Evolutionary conservation across 1,140 invertebrate species (phyloP).

Genomic region (Argopecten irradians): DNA sequence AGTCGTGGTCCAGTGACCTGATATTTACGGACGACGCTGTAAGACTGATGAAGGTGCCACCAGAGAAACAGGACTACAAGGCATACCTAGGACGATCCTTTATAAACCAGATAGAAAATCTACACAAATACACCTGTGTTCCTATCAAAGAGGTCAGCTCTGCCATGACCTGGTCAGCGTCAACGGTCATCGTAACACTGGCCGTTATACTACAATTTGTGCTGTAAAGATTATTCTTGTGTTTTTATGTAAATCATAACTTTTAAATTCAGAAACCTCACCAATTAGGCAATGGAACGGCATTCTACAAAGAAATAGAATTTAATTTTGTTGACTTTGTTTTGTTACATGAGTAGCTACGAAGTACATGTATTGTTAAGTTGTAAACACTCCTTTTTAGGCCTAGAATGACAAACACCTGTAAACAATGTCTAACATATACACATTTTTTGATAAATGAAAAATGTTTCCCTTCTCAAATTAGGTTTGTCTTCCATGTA

Average conservation of each 20-base stretch:
- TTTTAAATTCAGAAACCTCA: neutral
- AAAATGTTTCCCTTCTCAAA: neutral
- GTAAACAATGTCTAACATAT: neutral
- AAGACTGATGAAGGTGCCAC: conserved; percentile 65
- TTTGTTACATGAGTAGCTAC: neutral
- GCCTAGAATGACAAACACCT: neutral
- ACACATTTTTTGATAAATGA: neutral
- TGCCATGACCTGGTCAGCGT: neutral
- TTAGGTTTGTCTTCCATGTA: neutral
- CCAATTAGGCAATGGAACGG: too few species aligned
- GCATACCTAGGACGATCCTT: conserved; percentile 68
- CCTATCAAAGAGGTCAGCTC: conserved; percentile 44
- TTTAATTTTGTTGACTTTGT: neutral
- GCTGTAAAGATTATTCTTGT: neutral
- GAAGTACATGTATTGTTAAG: neutral
- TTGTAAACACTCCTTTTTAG: neutral
- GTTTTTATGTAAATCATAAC: neutral
- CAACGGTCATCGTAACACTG: neutral
- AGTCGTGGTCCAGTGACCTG: conserved; percentile 72
- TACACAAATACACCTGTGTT: conserved; percentile 70
- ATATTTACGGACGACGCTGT: conserved; percentile 76
- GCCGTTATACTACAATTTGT: neutral
- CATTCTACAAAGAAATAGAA: neutral
- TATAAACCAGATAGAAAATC: conserved; percentile 65
- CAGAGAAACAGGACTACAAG: conserved; percentile 65